phyloP scores from a whole-genome alignment of 2,113 vertebrate genomes.

The Madoqua kirkii region DNA sequence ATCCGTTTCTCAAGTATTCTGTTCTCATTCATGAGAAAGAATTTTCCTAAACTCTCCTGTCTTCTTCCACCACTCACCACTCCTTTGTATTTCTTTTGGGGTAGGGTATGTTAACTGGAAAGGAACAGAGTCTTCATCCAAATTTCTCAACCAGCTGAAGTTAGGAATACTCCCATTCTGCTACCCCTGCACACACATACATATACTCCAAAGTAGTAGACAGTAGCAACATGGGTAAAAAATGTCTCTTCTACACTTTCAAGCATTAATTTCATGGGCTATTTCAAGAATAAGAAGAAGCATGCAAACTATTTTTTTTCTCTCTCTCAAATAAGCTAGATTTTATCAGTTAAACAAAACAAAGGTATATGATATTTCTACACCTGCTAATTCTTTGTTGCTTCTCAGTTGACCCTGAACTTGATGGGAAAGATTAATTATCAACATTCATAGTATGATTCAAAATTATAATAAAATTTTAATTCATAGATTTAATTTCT shows the following conservation, averaged over 20 bases:
- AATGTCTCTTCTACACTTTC: not conserved
- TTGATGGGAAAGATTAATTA: not conserved
- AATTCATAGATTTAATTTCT: not conserved
- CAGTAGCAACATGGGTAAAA: not conserved
- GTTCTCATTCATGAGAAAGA: not conserved
- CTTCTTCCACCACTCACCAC: not conserved
- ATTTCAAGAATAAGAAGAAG: not conserved
- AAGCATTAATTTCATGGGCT: not conserved
- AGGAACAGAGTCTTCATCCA: not conserved
- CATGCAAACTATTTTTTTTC: not conserved
- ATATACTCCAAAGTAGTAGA: not conserved
- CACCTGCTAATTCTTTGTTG: not conserved
- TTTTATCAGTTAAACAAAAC: not conserved
- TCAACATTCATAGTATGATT: not conserved
- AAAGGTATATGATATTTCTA: not conserved
- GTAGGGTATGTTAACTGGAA: not conserved
- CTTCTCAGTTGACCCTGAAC: not conserved
- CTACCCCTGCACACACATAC: not conserved
- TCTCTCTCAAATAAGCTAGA: not conserved
- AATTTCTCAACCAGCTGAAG: not conserved
- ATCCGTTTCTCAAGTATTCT: not conserved
- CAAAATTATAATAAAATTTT: not conserved
- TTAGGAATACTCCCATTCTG: not conserved
- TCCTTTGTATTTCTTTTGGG: not conserved
- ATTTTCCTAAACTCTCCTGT: not conserved